These are phyloP conservation scores for Drosophila eohydei DNA, from an alignment of 2,888 invertebrate species.

Conservation along the genomic window DNA sequence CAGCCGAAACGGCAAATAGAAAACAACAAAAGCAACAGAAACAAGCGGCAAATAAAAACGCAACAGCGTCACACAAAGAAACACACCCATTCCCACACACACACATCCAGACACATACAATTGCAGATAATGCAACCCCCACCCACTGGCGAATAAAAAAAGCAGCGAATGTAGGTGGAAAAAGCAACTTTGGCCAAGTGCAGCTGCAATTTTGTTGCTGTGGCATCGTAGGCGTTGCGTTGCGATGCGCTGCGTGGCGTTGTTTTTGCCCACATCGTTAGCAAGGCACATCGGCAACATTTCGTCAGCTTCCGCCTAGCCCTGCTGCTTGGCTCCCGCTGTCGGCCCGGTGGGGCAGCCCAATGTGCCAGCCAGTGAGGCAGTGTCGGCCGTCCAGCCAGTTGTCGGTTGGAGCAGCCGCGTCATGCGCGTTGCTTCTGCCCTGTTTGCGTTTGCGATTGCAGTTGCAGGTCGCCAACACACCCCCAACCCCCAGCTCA, in stretches of 20 bases:
- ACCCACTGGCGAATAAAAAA: constrained; percentile 49
- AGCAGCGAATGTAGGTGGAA: constrained; percentile 46
- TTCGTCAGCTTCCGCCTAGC: constrained; percentile 81
- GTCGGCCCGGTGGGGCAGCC: constrained; percentile 37
- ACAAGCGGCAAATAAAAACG: constrained; percentile 73
- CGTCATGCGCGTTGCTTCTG: constrained; percentile 76
- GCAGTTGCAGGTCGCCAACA: constrained; percentile 34
- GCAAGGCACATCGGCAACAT: constrained; percentile 82
- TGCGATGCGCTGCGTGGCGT: constrained; percentile 64
- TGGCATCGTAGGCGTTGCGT: constrained; percentile 70
- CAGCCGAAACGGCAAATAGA: constrained; percentile 63
- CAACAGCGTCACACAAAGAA: constrained; percentile 50
- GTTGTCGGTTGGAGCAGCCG: constrained; percentile 59
- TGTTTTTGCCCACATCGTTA: constrained; percentile 80
- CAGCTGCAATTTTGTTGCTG: constrained; percentile 61
- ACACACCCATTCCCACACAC: constrained; percentile 20
- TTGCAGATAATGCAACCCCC: constrained; percentile 74
- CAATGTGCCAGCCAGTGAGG: constrained; percentile 33
- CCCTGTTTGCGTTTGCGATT: constrained; percentile 45
- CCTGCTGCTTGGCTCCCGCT: constrained; percentile 10
- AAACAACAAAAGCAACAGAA: constrained; percentile 42
- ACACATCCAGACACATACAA: constrained; percentile 25
- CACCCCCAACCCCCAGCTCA: neutral
- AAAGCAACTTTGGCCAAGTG: constrained; percentile 63
- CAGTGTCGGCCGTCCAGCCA: constrained; percentile 28